Base-by-base conservation (phyloP, 2,888 invertebrate species). In the Caenorhabditis uteleia region DNA sequence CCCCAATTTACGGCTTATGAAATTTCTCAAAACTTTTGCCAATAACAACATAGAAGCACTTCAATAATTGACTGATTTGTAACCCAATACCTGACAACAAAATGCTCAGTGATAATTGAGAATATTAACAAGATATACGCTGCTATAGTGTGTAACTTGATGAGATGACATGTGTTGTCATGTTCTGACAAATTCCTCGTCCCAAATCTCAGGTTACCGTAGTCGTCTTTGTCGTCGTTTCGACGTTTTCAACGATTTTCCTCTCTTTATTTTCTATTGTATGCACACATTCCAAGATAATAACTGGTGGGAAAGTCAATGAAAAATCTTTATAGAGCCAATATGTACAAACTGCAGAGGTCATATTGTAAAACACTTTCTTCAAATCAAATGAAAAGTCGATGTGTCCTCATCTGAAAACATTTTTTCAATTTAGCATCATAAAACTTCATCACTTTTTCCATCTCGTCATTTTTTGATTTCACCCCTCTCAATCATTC, bases 121-220 rank as follows among this genome's bases (percentile, higher is more conserved):
- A 56, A 57, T 51, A 56, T 62, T 56, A 64, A 64, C 51, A 54
- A 55, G 59, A 53, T 53, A 34, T 26, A 12, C 16, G 26, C 40
- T 34, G 25, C 31, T 44, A 60, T 29, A 34, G 16, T 2, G 61
- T 64, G 64, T 57, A 64, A 64, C 44, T 44, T 44, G 57, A 57
- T 46, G 61, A 61, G 45, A 54, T 53, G 64, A 64, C 64, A 64
- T 64, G 47, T 64, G 64, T 58, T 64, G 53, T 57, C 57, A 64
- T 58, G 57, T 64, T 64, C 57, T 57, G 53, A 57, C 64, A 57
- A 57, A 54, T 40, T 43, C 10, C 31, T 45, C 18, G 49, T 38
- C 51, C 57, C 64, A 57, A 48, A 53, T n/a, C n/a, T n/a, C n/a
- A n/a, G n/a, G n/a, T 64, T 64, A 64, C 64, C 47, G 64, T 64